phyloP scores from a whole-genome alignment of 2,113 vertebrate species.

The Anarhynchus alexandrinus region DNA sequence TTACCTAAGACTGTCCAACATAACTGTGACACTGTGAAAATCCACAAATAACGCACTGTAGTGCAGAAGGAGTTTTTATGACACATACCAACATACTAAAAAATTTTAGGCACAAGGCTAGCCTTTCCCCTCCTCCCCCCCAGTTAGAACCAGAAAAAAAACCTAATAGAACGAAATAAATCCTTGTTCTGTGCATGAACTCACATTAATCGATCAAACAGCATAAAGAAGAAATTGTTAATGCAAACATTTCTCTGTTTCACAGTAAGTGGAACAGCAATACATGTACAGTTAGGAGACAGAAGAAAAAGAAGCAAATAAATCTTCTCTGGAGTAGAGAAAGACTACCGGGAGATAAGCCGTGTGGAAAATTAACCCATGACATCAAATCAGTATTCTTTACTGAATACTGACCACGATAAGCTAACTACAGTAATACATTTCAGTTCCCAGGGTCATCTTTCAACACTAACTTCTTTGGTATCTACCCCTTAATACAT shows the following conservation, averaged over 20 bases:
- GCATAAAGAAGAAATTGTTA: not conserved
- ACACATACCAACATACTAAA: not conserved
- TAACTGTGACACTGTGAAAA: not conserved
- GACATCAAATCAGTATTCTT: not conserved
- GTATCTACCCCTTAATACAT: not conserved
- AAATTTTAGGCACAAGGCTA: not conserved
- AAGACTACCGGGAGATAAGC: not conserved
- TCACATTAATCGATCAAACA: not conserved
- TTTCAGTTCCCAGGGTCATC: not conserved
- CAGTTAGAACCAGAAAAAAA: not conserved
- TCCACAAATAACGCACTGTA: not conserved
- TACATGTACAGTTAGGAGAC: not conserved
- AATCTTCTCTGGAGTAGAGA: not conserved
- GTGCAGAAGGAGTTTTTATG: not conserved
- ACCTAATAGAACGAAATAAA: not conserved
- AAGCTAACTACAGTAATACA: not conserved
- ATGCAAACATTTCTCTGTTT: not conserved
- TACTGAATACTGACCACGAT: not conserved
- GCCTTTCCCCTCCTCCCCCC: accelerated
- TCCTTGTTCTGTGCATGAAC: not conserved
- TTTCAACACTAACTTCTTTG: not conserved
- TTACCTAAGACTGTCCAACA: not conserved
- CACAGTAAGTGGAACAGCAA: not conserved
- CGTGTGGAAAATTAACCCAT: not conserved
- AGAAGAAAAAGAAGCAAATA: not conserved